Conservation (phyloP, 2,888 invertebrate genomes). For the Diogma glabrata region DNA sequence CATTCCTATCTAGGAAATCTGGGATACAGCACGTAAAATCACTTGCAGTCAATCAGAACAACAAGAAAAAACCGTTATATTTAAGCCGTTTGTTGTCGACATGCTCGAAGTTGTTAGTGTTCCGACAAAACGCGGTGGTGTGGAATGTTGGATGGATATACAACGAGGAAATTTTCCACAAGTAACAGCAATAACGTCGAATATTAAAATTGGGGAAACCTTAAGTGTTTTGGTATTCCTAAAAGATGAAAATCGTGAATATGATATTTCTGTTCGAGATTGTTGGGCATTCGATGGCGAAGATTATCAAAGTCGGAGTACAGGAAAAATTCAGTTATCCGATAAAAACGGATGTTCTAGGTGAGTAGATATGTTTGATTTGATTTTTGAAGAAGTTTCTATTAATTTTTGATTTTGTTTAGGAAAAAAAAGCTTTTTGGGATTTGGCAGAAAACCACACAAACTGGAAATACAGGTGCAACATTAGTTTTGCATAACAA, state of each 20-base stretch:
- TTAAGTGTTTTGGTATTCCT: conserved; percentile 57
- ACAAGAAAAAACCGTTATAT: conserved; percentile 32
- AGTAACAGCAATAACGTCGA: conserved; percentile 47
- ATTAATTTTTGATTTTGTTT: conserved; percentile 19
- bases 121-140: conserved; percentile 48
- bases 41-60: conserved; percentile 36
- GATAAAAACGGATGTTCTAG: conserved; percentile 55
- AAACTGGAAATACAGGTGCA: conserved; percentile 46
- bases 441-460: conserved; percentile 48
- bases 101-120: conserved; percentile 58
- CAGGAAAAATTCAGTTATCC: conserved; percentile 51
- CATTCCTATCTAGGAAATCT: conserved; percentile 37
- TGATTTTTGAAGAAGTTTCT: conserved; percentile 39
- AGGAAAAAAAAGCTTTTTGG: conserved; percentile 55
- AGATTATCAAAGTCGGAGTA: conserved; percentile 44
- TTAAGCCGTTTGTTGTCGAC: conserved; percentile 51
- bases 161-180: conserved; percentile 58
- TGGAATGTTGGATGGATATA: conserved; percentile 70
- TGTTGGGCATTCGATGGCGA: conserved; percentile 62
- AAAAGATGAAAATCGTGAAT: conserved; percentile 49
- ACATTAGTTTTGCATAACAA: conserved; percentile 54
- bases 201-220: conserved; percentile 57
- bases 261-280: conserved; percentile 56
- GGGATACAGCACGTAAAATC: conserved; percentile 53
- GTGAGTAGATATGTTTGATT: conserved; percentile 33